Percentiles rank a stretch among this genome's conserved stretches.
Evolutionary conservation across 2,113 vertebrate species (phyloP).

Genomic region (Sinocyclocheilus anshuiensis): DNA sequence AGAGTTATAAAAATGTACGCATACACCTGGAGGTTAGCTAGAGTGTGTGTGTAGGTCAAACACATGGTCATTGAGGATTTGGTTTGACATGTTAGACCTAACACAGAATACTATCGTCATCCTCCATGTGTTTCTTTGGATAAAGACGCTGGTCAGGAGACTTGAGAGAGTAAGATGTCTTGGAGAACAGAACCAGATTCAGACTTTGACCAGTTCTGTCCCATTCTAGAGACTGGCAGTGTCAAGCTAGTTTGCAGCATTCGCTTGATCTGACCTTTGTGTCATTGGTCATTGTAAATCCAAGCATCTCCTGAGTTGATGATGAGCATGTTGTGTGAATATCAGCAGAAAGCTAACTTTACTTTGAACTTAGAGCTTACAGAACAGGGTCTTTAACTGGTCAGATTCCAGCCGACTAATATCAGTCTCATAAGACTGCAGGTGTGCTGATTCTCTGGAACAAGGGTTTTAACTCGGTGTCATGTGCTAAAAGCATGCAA

Average conservation of each 20-base stretch:
- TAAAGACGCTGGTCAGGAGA: neutral
- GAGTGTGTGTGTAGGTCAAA: neutral
- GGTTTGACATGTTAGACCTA: slow-evolving; percentile 2
- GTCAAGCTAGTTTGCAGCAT: slow-evolving; percentile 1
- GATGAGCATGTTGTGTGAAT: neutral
- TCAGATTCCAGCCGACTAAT: neutral
- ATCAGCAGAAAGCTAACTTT: neutral
- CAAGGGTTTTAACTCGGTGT: neutral
- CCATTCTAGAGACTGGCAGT: slow-evolving; percentile 37
- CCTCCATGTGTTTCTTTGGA: slow-evolving; percentile 3
- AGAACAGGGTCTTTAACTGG: neutral
- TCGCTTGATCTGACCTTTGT: neutral
- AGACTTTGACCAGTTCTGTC: neutral
- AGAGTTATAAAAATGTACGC: neutral
- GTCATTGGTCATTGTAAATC: neutral
- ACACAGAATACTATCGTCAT: neutral
- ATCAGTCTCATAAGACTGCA: neutral
- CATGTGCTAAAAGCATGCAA: neutral
- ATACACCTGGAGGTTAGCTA: neutral
- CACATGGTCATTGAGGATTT: neutral
- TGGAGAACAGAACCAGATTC: neutral
- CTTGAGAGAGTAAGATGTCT: neutral
- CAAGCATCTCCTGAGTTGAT: slow-evolving; percentile 39
- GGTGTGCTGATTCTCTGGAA: neutral
- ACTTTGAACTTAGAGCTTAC: neutral